Conservation (phyloP, 2,888 invertebrate species). For the Nowickia ferox region DNA sequence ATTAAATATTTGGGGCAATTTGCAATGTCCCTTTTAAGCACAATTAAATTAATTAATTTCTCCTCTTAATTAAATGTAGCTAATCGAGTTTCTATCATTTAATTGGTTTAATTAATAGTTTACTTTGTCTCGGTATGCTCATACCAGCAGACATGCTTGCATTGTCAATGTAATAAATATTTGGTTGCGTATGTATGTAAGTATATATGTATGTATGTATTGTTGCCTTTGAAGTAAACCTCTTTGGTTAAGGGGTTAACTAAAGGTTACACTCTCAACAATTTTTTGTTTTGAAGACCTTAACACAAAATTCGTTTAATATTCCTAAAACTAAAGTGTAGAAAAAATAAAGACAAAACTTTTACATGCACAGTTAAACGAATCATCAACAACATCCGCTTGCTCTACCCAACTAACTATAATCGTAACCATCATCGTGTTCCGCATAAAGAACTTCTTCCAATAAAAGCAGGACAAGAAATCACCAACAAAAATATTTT, state of each 20-base stretch:
- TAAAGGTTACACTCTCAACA: constrained; percentile 54
- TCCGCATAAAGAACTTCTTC: constrained; percentile 23
- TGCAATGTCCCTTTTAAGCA: background rate
- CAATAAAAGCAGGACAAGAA: constrained; percentile 7
- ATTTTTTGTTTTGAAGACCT: constrained; percentile 51
- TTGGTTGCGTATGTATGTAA: constrained; percentile 1
- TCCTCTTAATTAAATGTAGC: constrained; percentile 4
- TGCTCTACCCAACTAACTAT: constrained; percentile 39
- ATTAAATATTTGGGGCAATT: background rate
- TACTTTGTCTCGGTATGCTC: constrained; percentile 27
- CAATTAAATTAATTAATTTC: constrained; percentile 1
- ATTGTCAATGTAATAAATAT: constrained; percentile 42
- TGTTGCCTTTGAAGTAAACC: constrained; percentile 42
- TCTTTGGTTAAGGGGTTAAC: constrained; percentile 59
- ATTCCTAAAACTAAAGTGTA: constrained; percentile 29
- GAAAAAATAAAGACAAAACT: constrained; percentile 24
- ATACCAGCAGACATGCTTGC: background rate
- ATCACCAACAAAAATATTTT: constrained; percentile 44
- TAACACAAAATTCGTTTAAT: constrained; percentile 65
- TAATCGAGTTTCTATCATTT: constrained; percentile 45
- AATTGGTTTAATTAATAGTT: constrained; percentile 54
- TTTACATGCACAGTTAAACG: constrained; percentile 59
- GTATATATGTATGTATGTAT: background rate
- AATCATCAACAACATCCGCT: constrained; percentile 70
- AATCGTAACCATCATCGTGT: constrained; percentile 50